Evolutionary conservation across 2,113 vertebrate genomes (phyloP).

Genomic region (Gymnarchus niloticus): DNA sequence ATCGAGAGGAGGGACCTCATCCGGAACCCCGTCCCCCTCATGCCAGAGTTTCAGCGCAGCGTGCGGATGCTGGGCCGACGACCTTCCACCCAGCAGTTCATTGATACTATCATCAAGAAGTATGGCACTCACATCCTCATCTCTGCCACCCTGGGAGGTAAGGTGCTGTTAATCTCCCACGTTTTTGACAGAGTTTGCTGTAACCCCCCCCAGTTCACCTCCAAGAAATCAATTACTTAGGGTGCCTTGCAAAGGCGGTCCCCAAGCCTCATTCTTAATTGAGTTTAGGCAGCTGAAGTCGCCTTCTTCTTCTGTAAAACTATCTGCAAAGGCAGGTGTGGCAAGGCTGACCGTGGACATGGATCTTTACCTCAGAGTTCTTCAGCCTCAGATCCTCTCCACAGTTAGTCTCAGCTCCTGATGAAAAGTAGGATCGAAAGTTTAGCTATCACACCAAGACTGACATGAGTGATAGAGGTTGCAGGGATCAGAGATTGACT

Average conservation of each 20-base stretch:
- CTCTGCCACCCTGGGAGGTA: slow-evolving; percentile 97
- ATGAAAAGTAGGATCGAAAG: neutral
- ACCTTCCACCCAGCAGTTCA: slow-evolving; percentile 95
- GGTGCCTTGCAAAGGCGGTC: neutral
- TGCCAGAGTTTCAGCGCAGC: slow-evolving; percentile 97
- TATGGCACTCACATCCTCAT: slow-evolving; percentile 98
- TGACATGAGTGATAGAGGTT: neutral
- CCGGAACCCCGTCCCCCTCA: slow-evolving; percentile 88
- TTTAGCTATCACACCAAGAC: neutral
- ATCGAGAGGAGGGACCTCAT: slow-evolving; percentile 91
- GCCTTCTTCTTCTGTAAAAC: too few relatives aligned
- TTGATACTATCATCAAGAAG: slow-evolving; percentile 98
- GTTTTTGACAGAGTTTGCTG: neutral
- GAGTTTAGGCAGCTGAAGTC: neutral
- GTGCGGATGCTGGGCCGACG: slow-evolving; percentile 90
- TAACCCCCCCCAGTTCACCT: neutral
- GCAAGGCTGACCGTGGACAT: neutral
- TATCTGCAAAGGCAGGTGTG: neutral
- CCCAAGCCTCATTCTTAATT: neutral
- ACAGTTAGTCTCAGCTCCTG: neutral
- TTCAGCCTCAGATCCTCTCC: neutral
- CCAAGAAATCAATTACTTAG: neutral
- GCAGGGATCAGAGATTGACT: neutral
- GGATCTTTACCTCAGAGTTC: neutral
- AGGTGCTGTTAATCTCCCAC: slow-evolving; percentile 10